Evolutionary conservation across 2,888 invertebrate genomes (phyloP), one percentile per base, ranked within the genome.

Genomic region (Aromia moschata): DNA sequence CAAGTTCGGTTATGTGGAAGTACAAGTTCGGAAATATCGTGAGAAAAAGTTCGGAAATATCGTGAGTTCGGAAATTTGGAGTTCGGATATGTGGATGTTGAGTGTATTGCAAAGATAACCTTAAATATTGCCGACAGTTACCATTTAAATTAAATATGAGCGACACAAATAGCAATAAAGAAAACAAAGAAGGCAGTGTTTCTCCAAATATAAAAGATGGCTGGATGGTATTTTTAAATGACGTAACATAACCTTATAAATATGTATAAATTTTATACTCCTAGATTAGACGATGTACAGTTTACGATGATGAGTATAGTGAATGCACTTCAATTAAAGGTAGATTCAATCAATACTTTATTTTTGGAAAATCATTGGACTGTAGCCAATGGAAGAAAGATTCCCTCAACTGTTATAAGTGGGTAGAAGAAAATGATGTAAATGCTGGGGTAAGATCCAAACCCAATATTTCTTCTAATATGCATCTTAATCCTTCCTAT

Each of bases 331-430:
- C 91, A 69, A 81, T 92, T 14, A 87, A 82, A 79, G 90, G 85
- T 0, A 84, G 94, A 65, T 93, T 95, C 71, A 89, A 96, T 77
- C 96, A 96, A 79, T 90, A 93, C 77, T 96, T 94, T 76, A 85
- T 94, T 57, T 84, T 84, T 79, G 96, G 96, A 0, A 82, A 90
- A 73, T 78, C 82, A 0, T 53, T 85, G 4, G 90, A 95, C 75
- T 96, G 96, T 75, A 82, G 83, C 1, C 88, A 89, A 69, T 95
- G 94, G 94, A 86, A 90, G 71, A 84, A 82, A 52, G 94, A 95
- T 78, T 88, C 87, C 69, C 77, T 87, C 1, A 92, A 91, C 75
- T 95, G 95, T 77, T 78, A 84, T 51, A 84, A 85, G 74, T 95
- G 89, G 86, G 80, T 83, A 53, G 81, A 85, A 0, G 79, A 83